A percentile compares a stretch with the other conserved stretches of the same genome.
Evolutionary conservation across 2,113 vertebrate species (phyloP).

Genomic region (Mionectes macconnelli): DNA sequence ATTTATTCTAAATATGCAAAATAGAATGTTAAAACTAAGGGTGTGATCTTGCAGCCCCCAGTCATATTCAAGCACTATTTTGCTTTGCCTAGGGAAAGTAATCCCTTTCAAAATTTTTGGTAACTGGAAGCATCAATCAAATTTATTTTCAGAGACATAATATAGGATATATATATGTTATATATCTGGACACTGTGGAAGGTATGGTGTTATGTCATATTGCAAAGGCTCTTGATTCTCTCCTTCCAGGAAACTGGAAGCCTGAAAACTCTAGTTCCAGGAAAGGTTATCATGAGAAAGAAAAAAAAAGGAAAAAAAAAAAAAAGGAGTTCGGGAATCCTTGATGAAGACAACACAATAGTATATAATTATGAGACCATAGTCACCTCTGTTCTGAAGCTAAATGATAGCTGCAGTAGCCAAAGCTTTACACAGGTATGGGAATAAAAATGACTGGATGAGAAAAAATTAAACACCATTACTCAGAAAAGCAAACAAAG

Average conservation of each 20-base stretch:
- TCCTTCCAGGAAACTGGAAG: background rate
- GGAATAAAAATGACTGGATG: background rate
- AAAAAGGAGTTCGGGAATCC: background rate
- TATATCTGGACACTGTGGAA: background rate
- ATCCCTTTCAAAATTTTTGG: background rate
- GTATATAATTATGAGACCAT: background rate
- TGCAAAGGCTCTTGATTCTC: background rate
- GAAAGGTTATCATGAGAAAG: background rate
- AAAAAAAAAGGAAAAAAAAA: background rate
- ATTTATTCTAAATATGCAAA: background rate
- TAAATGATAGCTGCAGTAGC: background rate
- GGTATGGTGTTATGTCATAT: background rate
- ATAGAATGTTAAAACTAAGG: background rate
- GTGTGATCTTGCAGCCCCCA: background rate
- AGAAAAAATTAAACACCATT: background rate
- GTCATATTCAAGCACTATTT: background rate
- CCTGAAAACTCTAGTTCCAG: background rate
- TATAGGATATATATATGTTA: background rate
- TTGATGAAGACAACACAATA: background rate
- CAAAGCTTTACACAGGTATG: background rate
- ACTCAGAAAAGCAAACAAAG: background rate
- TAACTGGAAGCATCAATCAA: background rate
- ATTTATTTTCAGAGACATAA: background rate
- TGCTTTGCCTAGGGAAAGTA: background rate
- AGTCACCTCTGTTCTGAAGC: background rate